These are phyloP conservation scores for Thecocarcelia acutangulata DNA, from an alignment of 2,888 invertebrate species.

Conservation along the genomic window DNA sequence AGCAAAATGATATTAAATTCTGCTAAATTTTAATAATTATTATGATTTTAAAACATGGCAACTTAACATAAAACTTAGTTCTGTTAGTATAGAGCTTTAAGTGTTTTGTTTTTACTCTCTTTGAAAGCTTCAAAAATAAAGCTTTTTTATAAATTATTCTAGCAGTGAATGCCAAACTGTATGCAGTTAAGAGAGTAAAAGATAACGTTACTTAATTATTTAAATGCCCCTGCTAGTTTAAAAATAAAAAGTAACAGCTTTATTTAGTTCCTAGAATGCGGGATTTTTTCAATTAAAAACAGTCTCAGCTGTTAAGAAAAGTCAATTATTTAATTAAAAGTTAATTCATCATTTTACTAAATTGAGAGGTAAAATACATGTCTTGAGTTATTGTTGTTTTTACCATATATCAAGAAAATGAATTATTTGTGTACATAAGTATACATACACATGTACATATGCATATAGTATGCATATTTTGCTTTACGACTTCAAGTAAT, in stretches of 20 bases:
- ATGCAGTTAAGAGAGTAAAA: not conserved
- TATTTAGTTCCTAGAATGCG: not conserved
- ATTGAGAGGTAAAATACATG: too few species aligned
- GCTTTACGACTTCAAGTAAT: slow-evolving; percentile 20
- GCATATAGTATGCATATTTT: not conserved
- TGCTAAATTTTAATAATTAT: too few species aligned
- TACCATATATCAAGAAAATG: too few species aligned
- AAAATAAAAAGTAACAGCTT: slow-evolving; percentile 22
- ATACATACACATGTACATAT: too few species aligned
- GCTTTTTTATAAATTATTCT: slow-evolving; percentile 28
- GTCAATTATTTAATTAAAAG: not conserved
- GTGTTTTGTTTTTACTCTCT: not conserved
- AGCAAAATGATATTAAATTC: too few species aligned
- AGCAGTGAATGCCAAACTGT: slow-evolving; percentile 44
- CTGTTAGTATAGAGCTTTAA: too few species aligned
- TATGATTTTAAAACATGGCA: too few species aligned
- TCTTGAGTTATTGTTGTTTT: too few species aligned
- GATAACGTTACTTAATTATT: not conserved
- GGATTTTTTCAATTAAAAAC: not conserved
- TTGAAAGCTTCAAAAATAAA: slow-evolving; percentile 40
- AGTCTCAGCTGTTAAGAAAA: not conserved
- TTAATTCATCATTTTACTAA: too few species aligned
- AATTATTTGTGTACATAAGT: too few species aligned
- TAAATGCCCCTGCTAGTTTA: slow-evolving; percentile 27
- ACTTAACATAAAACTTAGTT: too few species aligned